A percentile compares a stretch with the other conserved stretches of the same genome.
Evolutionary conservation across 1,140 invertebrate species (phyloP).

Genomic region (Caenorhabditis latens): DNA sequence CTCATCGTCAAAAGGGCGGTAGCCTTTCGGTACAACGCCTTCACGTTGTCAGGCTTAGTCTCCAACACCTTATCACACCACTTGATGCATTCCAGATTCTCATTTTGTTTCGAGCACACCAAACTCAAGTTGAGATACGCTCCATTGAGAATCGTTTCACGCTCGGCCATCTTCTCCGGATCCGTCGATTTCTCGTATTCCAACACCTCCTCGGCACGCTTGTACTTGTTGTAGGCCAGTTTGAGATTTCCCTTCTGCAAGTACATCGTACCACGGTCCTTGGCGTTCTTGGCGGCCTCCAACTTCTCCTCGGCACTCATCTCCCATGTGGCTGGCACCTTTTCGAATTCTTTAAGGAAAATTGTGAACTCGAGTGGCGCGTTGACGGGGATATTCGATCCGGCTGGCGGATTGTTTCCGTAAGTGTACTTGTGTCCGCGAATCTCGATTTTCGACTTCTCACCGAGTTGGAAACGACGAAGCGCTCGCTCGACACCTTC

Average conservation of each 20-base stretch:
- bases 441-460: slow-evolving; percentile 61
- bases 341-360: slow-evolving; percentile 84
- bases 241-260: slow-evolving; percentile 87
- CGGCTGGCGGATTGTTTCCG: slow-evolving; percentile 54
- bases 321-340: slow-evolving; percentile 87
- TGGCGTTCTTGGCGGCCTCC: slow-evolving; percentile 86
- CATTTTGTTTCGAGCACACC: slow-evolving; percentile 87
- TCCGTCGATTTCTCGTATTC: slow-evolving; percentile 79
- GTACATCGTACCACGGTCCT: slow-evolving; percentile 91
- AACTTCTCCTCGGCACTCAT: slow-evolving; percentile 86
- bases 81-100: slow-evolving; percentile 84
- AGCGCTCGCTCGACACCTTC: slow-evolving; percentile 65
- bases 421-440: slow-evolving; percentile 62
- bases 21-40: slow-evolving; percentile 90
- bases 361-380: slow-evolving; percentile 59
- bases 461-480: slow-evolving; percentile 56
- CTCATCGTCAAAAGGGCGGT: slow-evolving; percentile 81
- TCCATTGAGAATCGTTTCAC: slow-evolving; percentile 83
- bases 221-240: slow-evolving; percentile 90
- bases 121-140: slow-evolving; percentile 88
- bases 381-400: slow-evolving; percentile 59
- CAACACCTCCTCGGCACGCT: slow-evolving; percentile 82
- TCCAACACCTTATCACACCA: slow-evolving; percentile 80
- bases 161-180: slow-evolving; percentile 66
- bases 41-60: slow-evolving; percentile 86